Percentiles rank a stretch among this genome's conserved stretches.
Evolutionary conservation across 2,113 vertebrate genomes (phyloP).

Genomic region (Spilogale gracilis): DNA sequence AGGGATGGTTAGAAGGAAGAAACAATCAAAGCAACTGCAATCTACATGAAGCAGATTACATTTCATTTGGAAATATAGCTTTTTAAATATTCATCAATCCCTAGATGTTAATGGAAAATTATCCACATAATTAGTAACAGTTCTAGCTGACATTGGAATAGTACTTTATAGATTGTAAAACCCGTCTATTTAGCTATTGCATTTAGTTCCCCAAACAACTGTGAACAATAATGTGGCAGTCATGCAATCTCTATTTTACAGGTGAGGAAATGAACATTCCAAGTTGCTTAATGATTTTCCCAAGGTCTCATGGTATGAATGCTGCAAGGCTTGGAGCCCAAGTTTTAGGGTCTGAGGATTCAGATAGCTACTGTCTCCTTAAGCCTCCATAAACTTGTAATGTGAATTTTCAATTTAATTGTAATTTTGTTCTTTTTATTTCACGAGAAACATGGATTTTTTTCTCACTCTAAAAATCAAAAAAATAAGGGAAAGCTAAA

Average conservation of each 20-base stretch:
- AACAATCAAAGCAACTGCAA: background rate
- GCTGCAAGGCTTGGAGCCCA: background rate
- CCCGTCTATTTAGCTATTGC: background rate
- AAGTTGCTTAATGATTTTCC: background rate
- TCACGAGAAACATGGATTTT: background rate
- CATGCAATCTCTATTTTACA: background rate
- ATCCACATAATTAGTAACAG: background rate
- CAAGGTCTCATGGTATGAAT: background rate
- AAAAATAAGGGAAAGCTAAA: background rate
- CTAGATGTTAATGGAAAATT: conserved; percentile 6
- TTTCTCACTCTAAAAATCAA: background rate
- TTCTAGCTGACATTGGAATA: background rate
- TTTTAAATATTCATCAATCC: conserved; percentile 3
- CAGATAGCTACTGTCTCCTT: background rate
- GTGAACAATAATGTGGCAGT: accelerated
- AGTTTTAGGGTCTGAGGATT: background rate
- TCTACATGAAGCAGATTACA: background rate
- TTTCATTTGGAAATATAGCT: background rate
- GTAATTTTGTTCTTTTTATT: background rate
- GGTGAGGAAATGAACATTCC: background rate
- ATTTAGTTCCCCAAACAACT: conserved; percentile 15
- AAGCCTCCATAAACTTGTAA: background rate
- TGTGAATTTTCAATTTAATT: background rate
- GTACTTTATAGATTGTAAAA: background rate
- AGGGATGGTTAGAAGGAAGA: background rate